Evolutionary conservation across 2,797 vertebrate genomes (phyloP), one percentile per base, ranked within the genome.

Genomic region (Fistularia tabacaria): DNA sequence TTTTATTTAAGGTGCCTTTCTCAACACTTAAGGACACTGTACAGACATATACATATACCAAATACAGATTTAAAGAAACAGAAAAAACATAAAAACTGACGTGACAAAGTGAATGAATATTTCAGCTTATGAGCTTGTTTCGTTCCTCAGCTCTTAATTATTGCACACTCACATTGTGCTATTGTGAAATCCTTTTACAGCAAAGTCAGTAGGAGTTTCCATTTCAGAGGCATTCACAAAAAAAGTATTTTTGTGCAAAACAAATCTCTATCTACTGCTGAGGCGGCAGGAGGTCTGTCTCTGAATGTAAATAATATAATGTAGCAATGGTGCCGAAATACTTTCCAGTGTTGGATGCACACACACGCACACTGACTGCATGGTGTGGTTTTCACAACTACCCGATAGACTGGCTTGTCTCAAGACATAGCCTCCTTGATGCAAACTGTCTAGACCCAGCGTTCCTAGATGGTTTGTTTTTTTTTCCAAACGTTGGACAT

Each of bases 371-470:
- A 51, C 38, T 66, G 60, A 46, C 77, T 62, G 58, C 66, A 54
- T 10, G 15, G 53, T 79, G 61, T 57, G 64, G 57, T 79, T 79
- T 76, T 82, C 66, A 69, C 81, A 77, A 46, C 63, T 63, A 65
- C 54, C 66, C 64, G 70, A 69, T 66, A 83, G 73, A 71, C 69
- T 45, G 69, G 15, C 44, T 57, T 13, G 63, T 66, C 64, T 73
- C 58, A 39, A 65, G 46, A 59, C 74, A 57, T 25, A 50, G 61
- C 57, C 70, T 63, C 48, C 40, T 55, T 14, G 38, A 58, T 62
- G 57, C 38, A 64, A 62, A 52, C 57, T 69, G 71, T 78, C 60
- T 66, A 57, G 67, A 69, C 64, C 39, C 7, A 7, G 46, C 45
- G 46, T 54, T 69, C 53, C 46, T 64, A 15, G 42, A 56, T 25